phyloP scores from a whole-genome alignment of 2,113 vertebrate species.

The Lasiurus borealis region DNA sequence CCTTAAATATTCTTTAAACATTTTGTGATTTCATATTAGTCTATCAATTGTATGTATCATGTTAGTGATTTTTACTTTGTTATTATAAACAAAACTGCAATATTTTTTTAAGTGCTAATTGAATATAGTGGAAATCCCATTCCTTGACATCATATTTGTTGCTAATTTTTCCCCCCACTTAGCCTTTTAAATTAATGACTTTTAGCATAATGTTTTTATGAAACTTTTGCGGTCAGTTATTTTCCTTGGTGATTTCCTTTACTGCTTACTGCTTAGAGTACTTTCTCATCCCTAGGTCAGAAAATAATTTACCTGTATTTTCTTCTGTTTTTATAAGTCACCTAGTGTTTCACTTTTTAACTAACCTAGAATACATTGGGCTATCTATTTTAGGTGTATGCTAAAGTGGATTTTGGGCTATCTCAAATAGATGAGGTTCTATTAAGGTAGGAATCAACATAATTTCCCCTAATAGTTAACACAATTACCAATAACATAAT shows the following conservation, averaged over 20 bases:
- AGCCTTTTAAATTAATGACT: background rate
- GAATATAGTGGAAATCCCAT: background rate
- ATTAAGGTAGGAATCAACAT: conserved; percentile 4
- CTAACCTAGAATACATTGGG: background rate
- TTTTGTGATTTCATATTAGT: conserved; percentile 40
- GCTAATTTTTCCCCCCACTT: background rate
- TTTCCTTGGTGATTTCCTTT: conserved; percentile 46
- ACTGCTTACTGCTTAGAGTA: conserved; percentile 3
- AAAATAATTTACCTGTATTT: conserved; percentile 25
- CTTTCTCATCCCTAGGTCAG: conserved; percentile 2
- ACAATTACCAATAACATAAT: background rate
- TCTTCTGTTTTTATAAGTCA: background rate
- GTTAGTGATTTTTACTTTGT: background rate
- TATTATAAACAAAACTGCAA: background rate
- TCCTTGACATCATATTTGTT: background rate
- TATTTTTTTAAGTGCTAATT: conserved; percentile 25
- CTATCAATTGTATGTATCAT: background rate
- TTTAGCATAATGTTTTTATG: conserved; percentile 9
- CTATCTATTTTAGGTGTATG: background rate
- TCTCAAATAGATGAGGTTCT: background rate
- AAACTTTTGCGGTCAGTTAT: background rate
- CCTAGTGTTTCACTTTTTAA: conserved; percentile 17
- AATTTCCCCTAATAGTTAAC: conserved; percentile 20
- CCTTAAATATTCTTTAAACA: conserved; percentile 7
- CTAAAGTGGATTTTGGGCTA: background rate